Base-by-base conservation (phyloP, 2,113 vertebrate genomes). In the Cardinalis cardinalis region DNA sequence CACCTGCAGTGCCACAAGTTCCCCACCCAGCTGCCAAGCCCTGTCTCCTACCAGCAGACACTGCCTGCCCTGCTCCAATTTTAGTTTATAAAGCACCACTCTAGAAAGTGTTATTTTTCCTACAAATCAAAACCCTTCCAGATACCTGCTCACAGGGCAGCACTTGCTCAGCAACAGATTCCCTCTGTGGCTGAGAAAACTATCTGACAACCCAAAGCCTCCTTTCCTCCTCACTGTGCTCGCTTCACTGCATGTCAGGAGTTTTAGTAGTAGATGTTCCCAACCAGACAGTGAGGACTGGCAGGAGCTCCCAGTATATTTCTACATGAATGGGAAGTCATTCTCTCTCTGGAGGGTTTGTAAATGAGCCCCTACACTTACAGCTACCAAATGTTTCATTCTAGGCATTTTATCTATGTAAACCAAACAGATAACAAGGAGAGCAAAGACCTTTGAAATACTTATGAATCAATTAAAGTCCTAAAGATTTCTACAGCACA, bases 401-500 rank as follows among this genome's bases (percentile, higher is more conserved):
- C 38, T 69, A 90, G 74, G 31, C 66, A 69, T 79, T 89, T 87
- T 77, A 87, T 70, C 71, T 72, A 26, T 83, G 77, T 76, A 90
- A 90, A 94, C 40, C 43, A 52, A 93, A 73, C 7, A 69, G 84
- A 87, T 80, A 94, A 79, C 25, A 78, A 69, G n/a, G 34, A 79
- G 66, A 79, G 55, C 71, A 93, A 95, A 70, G 81, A 80, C 71
- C 77, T 85, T 52, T 51, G 60, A 83, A 79, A 76, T 83, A 88
- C 46, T 92, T 94, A 85, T 34, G 19, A 79, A 90, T 90, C 89
- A 90, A 66, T 70, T 79, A 28, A 76, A 93, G 73, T 49, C 63
- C 68, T 59, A 80, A 89, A 90, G 77, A 61, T 81, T 93, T 85
- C 63, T 48, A 75, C 15, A 26, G 48, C 51, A 73, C 24, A 24